A percentile compares a stretch with the other conserved stretches of the same genome.
These are phyloP conservation scores for Lampropteryx suffumata DNA, from an alignment of 2,888 invertebrate genomes.

Conservation along the genomic window DNA sequence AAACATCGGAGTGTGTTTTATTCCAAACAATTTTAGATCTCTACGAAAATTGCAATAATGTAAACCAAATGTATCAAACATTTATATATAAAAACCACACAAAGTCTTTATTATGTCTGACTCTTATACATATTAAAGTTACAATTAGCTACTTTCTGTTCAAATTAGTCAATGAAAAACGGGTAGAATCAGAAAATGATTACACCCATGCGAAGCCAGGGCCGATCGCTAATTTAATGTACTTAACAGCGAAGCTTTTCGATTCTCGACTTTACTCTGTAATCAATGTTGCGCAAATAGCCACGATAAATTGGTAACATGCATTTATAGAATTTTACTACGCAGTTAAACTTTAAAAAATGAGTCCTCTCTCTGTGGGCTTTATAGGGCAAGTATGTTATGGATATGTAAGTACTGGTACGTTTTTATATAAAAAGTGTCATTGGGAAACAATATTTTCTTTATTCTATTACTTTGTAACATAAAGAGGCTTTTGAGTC, in stretches of 20 bases:
- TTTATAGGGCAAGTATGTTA: conserved; percentile 41
- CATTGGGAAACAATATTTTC: conserved; percentile 34
- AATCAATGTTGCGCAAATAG: conserved; percentile 50
- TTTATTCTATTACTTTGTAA: conserved; percentile 40
- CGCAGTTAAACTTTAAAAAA: conserved; percentile 50
- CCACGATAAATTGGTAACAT: conserved; percentile 56
- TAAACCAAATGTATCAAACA: too few relatives aligned
- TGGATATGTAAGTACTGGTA: conserved; percentile 28
- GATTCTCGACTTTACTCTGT: conserved; percentile 35
- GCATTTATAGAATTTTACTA: conserved; percentile 58
- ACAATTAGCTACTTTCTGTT: too few relatives aligned
- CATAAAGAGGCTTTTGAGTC: not conserved
- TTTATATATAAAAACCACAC: too few relatives aligned
- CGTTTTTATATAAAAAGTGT: conserved; percentile 34
- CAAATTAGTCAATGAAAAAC: too few relatives aligned
- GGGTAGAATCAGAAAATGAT: too few relatives aligned
- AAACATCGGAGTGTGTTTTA: too few relatives aligned
- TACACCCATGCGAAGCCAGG: too few relatives aligned
- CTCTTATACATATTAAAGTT: too few relatives aligned
- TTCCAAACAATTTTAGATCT: too few relatives aligned
- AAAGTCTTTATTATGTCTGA: too few relatives aligned
- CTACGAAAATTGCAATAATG: too few relatives aligned
- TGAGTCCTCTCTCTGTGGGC: conserved; percentile 36
- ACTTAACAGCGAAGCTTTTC: conserved; percentile 24
- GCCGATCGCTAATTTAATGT: too few relatives aligned